Evolutionary conservation across 2,888 invertebrate species (phyloP), one percentile per base, ranked within the genome.

Genomic region (Dione juno): DNA sequence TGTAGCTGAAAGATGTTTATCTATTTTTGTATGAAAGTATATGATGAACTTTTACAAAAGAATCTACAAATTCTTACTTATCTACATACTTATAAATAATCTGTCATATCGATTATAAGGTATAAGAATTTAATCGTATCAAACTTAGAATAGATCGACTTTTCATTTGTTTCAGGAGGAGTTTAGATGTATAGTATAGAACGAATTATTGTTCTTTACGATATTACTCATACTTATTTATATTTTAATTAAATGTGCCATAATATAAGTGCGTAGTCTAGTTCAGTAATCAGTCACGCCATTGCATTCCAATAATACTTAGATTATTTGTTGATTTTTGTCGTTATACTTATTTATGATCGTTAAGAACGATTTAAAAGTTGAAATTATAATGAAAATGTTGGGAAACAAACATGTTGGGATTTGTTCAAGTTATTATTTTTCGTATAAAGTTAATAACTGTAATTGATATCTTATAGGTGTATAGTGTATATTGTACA

Each of bases 11-110:
- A 72, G 74, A 75, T 73, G 28, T 77, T 78, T 75, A 80, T 78
- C 80, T 88, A 89, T 88, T 89, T 88, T 89, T 88, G 81, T 89
- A 89, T 85, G 80, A 76, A 83, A 85, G 84, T 88, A 85, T 77
- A 66, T 50, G 67, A 70, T 28, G 28, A 40, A 35, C 57, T 70
- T 66, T 77, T 73, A 69, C 53, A 43, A 69, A 50, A 69, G n/a
- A 66, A 58, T 67, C 59, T 74, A 72, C 73, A 70, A 63, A 21
- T 71, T 72, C 74, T 72, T 66, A 73, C 41, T 45, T 68, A 73
- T 74, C 69, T 74, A 76, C 69, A 70, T 63, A 45, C 53, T n/a
- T 48, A 41, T 41, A 57, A 21, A 3, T 37, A 40, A 35, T 48
- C 16, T 54, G 14, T 16, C 54, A 19, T 45, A 45, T 45, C 11